Base-by-base conservation (phyloP, 2,888 invertebrate species). In the Timandra comae region DNA sequence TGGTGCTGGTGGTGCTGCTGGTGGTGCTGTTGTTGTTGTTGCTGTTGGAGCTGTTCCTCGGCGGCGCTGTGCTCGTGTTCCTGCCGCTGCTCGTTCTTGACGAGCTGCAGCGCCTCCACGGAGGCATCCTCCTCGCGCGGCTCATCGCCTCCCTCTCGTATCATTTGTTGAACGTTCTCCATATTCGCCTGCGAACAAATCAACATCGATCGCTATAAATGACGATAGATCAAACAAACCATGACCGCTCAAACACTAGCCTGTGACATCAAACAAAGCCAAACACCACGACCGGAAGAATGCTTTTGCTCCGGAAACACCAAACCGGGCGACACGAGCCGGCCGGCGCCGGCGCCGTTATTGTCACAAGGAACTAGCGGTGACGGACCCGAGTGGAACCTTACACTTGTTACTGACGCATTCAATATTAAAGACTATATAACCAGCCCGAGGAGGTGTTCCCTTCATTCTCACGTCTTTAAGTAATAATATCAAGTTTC, bases 21-120 rank as follows among this genome's bases (percentile, higher is more conserved):
- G 1, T 34, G 32, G 3, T 32, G 30, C 28, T 41, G 48, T 27
- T 46, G 34, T 2, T 22, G 34, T 2, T 23, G 34, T 2, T 22
- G 34, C 2, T 23, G 40, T 1, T 34, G 32, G 3, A 32, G 30
- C 28, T 41, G 48, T 27, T 46, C 53, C 5, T 49, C 69, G 43
- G 64, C 67, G 12, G 38, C 19, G 3, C 71, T 58, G 11, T 72
- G 69, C 47, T 82, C 84, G 36, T 52, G n/a, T n/a, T n/a, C n/a
- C n/a, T n/a, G n/a, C n/a, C 71, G 59, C 12, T 72, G 69, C 47
- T 82, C 84, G 36, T 52, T 74, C 52, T 84, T 82, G 16, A 82
- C 78, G 7, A 82, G 69, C 52, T 84, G 81, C 41, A 84, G 51
- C n/a, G 84, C 84, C 36, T 77, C 78, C 1, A 44, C 56, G 1